These are phyloP conservation scores for Marronus borbonicus DNA, from an alignment of 2,888 invertebrate species.

Conservation along the genomic window DNA sequence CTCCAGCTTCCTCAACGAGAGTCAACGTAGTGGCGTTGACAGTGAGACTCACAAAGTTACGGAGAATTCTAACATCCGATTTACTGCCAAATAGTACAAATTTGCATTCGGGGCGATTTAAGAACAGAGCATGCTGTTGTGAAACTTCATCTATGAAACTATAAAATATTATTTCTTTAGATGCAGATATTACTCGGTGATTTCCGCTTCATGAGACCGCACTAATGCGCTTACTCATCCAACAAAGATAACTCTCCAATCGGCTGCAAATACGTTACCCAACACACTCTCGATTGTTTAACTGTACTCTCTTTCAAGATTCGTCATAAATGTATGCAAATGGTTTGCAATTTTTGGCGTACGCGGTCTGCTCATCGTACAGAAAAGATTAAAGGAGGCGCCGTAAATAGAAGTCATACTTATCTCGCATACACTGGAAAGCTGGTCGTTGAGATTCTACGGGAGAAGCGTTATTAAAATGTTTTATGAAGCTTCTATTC, in stretches of 20 bases:
- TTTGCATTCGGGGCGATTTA: no score
- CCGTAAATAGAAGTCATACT: conserved; percentile 39
- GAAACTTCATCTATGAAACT: no score
- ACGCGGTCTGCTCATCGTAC: conserved; percentile 13
- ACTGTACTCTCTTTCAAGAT: conserved; percentile 7
- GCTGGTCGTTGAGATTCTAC: conserved; percentile 9
- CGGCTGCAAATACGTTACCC: not conserved
- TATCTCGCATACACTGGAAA: conserved; percentile 12
- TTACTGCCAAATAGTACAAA: no score
- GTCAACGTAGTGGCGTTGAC: no score
- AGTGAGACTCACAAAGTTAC: no score
- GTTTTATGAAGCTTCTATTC: conserved; percentile 24
- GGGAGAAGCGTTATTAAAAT: conserved; percentile 28
- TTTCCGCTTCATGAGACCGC: no score
- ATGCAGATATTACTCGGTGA: no score
- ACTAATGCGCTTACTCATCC: not conserved
- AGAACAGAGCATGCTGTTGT: no score
- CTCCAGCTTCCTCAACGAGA: no score
- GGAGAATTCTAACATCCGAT: no score
- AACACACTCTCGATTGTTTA: not conserved
- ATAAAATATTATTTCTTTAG: no score
- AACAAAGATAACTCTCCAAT: not conserved
- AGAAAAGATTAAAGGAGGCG: conserved; percentile 34
- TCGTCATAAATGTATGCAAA: conserved; percentile 39
- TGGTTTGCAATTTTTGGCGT: conserved; percentile 35